These are phyloP conservation scores for Eilema depressum DNA, from an alignment of 2,888 invertebrate species.

Conservation along the genomic window DNA sequence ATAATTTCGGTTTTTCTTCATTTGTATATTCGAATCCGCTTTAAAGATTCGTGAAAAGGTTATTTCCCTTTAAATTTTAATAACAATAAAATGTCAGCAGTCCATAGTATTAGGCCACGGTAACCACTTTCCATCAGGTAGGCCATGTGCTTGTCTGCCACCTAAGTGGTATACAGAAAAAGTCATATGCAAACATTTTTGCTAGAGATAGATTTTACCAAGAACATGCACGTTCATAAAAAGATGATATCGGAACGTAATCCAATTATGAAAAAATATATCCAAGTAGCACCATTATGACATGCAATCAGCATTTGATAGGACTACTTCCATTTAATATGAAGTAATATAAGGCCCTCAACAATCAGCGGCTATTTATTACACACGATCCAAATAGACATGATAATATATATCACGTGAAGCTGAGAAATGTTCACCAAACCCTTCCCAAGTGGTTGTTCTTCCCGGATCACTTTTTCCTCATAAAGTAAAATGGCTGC, in stretches of 20 bases:
- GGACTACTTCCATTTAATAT: slow-evolving; percentile 5
- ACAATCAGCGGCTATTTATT: slow-evolving; percentile 52
- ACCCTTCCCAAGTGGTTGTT: slow-evolving; percentile 51
- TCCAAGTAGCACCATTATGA: not conserved
- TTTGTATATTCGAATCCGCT: too few species aligned
- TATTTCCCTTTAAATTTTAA: too few species aligned
- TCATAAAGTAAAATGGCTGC: slow-evolving; percentile 62
- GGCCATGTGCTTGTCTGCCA: too few species aligned
- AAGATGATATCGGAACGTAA: not conserved
- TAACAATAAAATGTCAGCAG: too few species aligned
- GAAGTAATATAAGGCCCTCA: slow-evolving; percentile 37
- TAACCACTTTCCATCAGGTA: too few species aligned
- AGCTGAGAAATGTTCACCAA: slow-evolving; percentile 45
- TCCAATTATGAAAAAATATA: not conserved
- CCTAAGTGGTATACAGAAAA: too few species aligned
- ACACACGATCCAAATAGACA: slow-evolving; percentile 44
- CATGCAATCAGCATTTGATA: not conserved
- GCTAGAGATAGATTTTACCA: too few species aligned
- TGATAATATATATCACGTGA: slow-evolving; percentile 49
- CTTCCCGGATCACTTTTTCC: slow-evolving; percentile 66
- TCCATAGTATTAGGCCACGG: too few species aligned
- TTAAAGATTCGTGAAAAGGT: too few species aligned
- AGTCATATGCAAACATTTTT: too few species aligned
- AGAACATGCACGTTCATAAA: not conserved
- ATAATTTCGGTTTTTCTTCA: too few species aligned